Evolutionary conservation across 2,113 vertebrate species (phyloP), one percentile per base, ranked within the genome.

Genomic region (Suricata suricatta): DNA sequence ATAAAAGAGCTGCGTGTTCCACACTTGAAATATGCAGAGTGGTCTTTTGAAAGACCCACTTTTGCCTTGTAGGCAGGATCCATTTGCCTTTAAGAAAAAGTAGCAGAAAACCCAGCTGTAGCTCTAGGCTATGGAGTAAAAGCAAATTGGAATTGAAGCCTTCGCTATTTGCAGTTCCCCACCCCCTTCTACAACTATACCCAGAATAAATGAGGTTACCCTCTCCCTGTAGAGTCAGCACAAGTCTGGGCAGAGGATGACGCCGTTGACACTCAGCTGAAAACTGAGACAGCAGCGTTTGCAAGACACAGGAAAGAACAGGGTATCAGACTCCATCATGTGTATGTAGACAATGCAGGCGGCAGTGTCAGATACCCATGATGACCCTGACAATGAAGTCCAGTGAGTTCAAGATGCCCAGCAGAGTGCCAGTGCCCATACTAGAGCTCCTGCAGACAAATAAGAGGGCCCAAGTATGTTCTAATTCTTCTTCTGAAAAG

Each of bases 171-270:
- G 33, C 25, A 84, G 14, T 68, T 85, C 64, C 81, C 71, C 81
- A 57, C 19, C 88, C 47, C 69, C 86, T 79, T 69, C 71, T 95
- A 77, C 33, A 23, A 41, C 15, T 57, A 41, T 29, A 64, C 68
- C 85, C 60, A 84, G 80, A 92, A 68, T 25, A 52, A 91, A 91
- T 93, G 92, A 97, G 47, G 95, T 96, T 95, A 98, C 19, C 89
- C 35, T 90, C 89, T 63, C 60, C 82, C 66, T 63, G 44, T 71
- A 29, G 76, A 90, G 82, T 93, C 86, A 95, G 95, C 93, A 90
- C 92, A 95, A 93, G 81, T 85, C 86, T 88, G 66, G 89, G 85
- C 96, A 89, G 63, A 90, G 94, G 85, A 44, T 41, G 60, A 92
- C 1, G 31, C 35, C 66, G 6, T 17, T 35, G 72, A 91, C 90